A percentile compares a stretch with the other conserved stretches of the same genome.
These are phyloP conservation scores for Cassiopea andromeda DNA, from an alignment of 30 jellyfish, hydroid and myxozoan species.

Conservation along the genomic window DNA sequence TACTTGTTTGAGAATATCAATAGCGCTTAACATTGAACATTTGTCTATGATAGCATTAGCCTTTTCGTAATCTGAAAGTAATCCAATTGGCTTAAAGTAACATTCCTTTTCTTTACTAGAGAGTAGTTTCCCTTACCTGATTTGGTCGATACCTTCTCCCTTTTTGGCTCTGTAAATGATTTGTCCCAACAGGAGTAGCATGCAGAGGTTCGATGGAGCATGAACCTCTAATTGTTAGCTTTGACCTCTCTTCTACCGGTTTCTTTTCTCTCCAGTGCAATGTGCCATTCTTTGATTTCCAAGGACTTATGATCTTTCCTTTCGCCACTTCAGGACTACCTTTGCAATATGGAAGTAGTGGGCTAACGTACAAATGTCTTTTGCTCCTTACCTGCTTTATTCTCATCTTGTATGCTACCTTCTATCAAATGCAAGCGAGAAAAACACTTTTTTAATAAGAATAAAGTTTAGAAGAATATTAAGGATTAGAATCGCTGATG, in stretches of 20 bases:
- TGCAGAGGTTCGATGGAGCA: neutral
- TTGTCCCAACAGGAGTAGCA: neutral
- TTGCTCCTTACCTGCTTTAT: conserved; percentile 28
- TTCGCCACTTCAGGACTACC: neutral
- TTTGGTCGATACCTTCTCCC: neutral
- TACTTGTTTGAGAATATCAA: too few species aligned
- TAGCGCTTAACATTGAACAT: too few species aligned
- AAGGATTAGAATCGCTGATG: too few species aligned
- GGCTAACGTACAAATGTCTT: conserved; percentile 22
- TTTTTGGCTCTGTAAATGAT: neutral
- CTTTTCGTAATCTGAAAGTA: too few species aligned
- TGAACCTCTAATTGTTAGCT: neutral
- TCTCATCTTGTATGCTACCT: conserved; percentile 23
- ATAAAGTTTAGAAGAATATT: too few species aligned
- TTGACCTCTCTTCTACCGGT: neutral
- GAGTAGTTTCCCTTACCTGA: neutral
- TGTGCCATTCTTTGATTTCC: conserved; percentile 27
- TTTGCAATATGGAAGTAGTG: neutral
- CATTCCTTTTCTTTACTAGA: neutral
- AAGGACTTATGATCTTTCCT: conserved; percentile 26
- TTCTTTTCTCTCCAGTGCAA: neutral
- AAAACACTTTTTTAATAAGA: neutral
- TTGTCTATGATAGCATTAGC: too few species aligned
- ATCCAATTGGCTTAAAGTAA: neutral
- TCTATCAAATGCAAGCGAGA: neutral